Evolutionary conservation across 1,140 invertebrate species (phyloP), one percentile per base, ranked within the genome.

Genomic region (Drosophila littoralis): DNA sequence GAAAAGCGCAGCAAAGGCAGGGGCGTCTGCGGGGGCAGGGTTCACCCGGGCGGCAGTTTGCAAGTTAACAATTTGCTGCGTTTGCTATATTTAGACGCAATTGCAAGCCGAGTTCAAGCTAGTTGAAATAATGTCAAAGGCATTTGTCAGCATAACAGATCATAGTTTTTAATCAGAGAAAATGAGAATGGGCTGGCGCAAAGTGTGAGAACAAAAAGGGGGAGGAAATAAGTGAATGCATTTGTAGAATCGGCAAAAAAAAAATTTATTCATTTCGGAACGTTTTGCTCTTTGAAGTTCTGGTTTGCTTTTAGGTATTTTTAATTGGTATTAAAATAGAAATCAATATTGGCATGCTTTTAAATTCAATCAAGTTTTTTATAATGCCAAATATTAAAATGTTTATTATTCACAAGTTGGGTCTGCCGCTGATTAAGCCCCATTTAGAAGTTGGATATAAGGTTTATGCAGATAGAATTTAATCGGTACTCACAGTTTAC

Each of bases 401-500:
- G 0, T 22, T 28, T 5, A 28, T 5, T 28, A 28, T 28, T 0
- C 4, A 28, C 22, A 28, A 40, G 9, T 12, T 40, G 1, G 12
- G 12, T 6, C 38, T 40, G 38, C 38, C 38, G 5, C 4, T 40
- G 38, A 12, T 40, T 40, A n/a, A 40, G 12, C 40, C 7, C 6
- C 12, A 50, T n/a, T 48, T 48, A 22, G 12, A 48, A 7, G 5
- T 17, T 8, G 2, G 10, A 32, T 32, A 28, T 28, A 5, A 5
- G 22, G 0, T 28, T 5, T 28, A 5, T 6, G 22, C 22, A 28
- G 4, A 28, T 28, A 28, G n/a, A 22, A 40, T 46, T 42, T 4
- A 6, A 7, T n/a, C 1, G 8, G 45, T 93, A 96, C 96, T 97
- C 93, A 97, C 96, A 98, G 91, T 98, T 97, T 48, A 98, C 97